phyloP scores from a whole-genome alignment of 2,113 vertebrate species.

The Corythornis madagascariensis region DNA sequence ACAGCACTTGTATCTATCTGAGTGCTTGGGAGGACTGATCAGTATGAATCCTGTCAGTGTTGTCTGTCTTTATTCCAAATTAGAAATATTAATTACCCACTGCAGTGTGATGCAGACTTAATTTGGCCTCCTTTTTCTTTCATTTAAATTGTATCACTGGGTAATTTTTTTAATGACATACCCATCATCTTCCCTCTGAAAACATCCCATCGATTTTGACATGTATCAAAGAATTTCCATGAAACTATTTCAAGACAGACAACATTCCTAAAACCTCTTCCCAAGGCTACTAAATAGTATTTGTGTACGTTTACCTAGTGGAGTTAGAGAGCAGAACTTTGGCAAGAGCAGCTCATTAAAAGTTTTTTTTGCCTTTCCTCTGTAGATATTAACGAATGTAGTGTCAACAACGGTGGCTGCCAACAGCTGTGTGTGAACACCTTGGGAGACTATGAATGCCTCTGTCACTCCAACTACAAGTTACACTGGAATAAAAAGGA shows the following conservation, averaged over 20 bases:
- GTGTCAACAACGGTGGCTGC: slow-evolving; percentile 93
- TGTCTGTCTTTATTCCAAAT: not conserved
- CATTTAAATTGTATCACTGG: not conserved
- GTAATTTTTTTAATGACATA: not conserved
- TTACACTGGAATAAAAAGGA: slow-evolving; percentile 99
- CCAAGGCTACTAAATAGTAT: not conserved
- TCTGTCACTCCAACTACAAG: slow-evolving; percentile 87
- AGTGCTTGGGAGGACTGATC: not conserved
- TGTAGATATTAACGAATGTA: slow-evolving; percentile 94
- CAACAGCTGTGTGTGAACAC: slow-evolving; percentile 91
- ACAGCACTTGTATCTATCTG: not conserved
- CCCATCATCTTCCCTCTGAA: not conserved
- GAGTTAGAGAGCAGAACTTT: not conserved
- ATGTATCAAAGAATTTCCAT: not conserved
- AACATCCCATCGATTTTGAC: not conserved
- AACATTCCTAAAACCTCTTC: not conserved
- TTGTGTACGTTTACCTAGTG: not conserved
- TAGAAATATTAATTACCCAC: not conserved
- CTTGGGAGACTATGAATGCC: slow-evolving; percentile 86
- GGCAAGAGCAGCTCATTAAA: not conserved
- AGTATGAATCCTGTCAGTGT: not conserved
- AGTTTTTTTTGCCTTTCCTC: slow-evolving; percentile 20
- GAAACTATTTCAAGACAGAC: not conserved
- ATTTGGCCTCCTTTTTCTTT: not conserved
- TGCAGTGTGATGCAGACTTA: not conserved